Percentiles rank a stretch among this genome's conserved stretches.
Evolutionary conservation across 30 jellyfish, hydroid and myxozoan genomes (phyloP).

Genomic region (Hydractinia echinata): DNA sequence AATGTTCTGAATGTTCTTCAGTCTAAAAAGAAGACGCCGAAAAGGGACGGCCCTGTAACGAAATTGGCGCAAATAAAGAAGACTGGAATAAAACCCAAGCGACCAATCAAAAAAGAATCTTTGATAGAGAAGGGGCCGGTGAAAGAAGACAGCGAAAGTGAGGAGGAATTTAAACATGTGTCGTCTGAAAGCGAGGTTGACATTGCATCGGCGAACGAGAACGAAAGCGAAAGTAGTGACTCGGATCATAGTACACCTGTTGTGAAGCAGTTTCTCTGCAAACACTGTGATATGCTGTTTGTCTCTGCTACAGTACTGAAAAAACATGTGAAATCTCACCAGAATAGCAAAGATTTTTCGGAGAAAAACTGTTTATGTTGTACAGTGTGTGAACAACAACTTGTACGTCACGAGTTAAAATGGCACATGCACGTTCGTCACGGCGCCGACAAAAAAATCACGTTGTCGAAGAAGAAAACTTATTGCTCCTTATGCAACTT

Average conservation of each 20-base stretch:
- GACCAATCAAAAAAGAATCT: neutral
- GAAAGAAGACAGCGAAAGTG: neutral
- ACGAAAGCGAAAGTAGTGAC: neutral
- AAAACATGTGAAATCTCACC: neutral
- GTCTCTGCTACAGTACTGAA: neutral
- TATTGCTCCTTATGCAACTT: slow-evolving; percentile 22
- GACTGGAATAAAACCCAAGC: neutral
- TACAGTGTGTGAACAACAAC: neutral
- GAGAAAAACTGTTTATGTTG: slow-evolving; percentile 3
- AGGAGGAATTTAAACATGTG: neutral
- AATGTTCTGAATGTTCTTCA: slow-evolving; percentile 23
- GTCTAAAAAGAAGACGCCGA: neutral
- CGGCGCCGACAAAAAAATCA: neutral
- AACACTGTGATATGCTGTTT: slow-evolving; percentile 23
- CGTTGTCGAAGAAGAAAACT: slow-evolving; percentile 8
- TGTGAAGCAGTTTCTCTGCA: neutral
- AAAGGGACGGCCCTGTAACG: neutral
- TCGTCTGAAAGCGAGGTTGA: neutral
- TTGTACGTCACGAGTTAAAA: slow-evolving; percentile 28
- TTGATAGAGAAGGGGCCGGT: neutral
- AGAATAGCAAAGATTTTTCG: neutral
- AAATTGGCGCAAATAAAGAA: too few relatives aligned
- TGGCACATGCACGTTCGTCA: slow-evolving; percentile 40
- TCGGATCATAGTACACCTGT: neutral
- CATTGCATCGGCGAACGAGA: neutral